These are phyloP conservation scores for Alcis repandata DNA, from an alignment of 2,888 invertebrate species.

Conservation along the genomic window DNA sequence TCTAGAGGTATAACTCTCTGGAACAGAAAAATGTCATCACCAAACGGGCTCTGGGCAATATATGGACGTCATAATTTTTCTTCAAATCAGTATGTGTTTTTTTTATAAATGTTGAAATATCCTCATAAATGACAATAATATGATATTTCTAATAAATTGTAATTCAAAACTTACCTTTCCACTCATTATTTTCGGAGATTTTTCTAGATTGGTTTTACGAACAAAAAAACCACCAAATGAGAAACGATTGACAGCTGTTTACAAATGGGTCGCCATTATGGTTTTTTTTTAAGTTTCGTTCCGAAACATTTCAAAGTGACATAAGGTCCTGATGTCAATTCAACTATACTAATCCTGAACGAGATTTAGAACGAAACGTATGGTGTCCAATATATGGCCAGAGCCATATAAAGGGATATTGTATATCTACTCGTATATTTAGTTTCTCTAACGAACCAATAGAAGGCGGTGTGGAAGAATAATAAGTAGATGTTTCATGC, in stretches of 20 bases:
- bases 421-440: too few relatives aligned
- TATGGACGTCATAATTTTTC: slow-evolving; percentile 40
- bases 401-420: too few relatives aligned
- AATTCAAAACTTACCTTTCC: slow-evolving; percentile 41
- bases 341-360: too few relatives aligned
- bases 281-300: slow-evolving; percentile 4
- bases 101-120: too few relatives aligned
- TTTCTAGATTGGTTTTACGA: slow-evolving; percentile 30
- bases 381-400: too few relatives aligned
- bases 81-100: slow-evolving; percentile 31
- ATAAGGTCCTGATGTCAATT: too few relatives aligned
- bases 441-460: too few relatives aligned
- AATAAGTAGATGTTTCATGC: too few relatives aligned
- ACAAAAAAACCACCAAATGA: background rate
- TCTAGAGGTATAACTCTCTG: too few relatives aligned
- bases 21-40: slow-evolving; percentile 35
- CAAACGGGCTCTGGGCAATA: slow-evolving; percentile 40
- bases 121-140: slow-evolving; percentile 33
- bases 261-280: slow-evolving; percentile 1
- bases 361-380: too few relatives aligned
- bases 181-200: slow-evolving; percentile 38
- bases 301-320: background rate
- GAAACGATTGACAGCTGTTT: background rate
- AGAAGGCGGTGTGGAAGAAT: too few relatives aligned
- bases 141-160: slow-evolving; percentile 37